Percentiles rank a stretch among this genome's conserved stretches.
Conservation (phyloP, 2,888 invertebrate species). For the Caenorhabditis uteleia region DNA sequence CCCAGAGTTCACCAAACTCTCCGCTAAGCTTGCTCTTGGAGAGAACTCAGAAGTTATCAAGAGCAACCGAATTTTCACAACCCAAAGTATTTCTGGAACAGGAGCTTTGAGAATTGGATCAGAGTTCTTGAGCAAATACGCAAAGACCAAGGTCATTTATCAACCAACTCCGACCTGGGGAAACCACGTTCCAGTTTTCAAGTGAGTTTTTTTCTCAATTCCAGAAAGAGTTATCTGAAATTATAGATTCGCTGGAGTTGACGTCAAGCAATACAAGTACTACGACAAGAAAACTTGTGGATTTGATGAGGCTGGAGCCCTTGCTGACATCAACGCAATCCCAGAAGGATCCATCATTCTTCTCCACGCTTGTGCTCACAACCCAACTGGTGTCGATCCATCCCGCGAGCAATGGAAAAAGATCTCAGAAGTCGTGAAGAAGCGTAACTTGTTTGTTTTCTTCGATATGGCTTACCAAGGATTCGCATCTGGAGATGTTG, state of each 20-base stretch:
- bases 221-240: slow-evolving; percentile 76
- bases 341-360: slow-evolving; percentile 80
- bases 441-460: slow-evolving; percentile 63
- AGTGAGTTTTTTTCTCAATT: slow-evolving; percentile 70
- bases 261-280: slow-evolving; percentile 88
- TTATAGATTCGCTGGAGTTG: slow-evolving; percentile 82
- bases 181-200: slow-evolving; percentile 93
- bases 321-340: slow-evolving; percentile 74
- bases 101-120: slow-evolving; percentile 92
- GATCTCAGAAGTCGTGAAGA: slow-evolving; percentile 84
- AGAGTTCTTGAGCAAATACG: slow-evolving; percentile 81
- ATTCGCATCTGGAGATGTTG: slow-evolving; percentile 92
- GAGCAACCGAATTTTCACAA: slow-evolving; percentile 72
- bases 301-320: slow-evolving; percentile 86
- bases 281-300: slow-evolving; percentile 91
- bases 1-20: slow-evolving; percentile 83
- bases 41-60: slow-evolving; percentile 77
- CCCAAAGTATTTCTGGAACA: slow-evolving; percentile 93
- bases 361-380: slow-evolving; percentile 95
- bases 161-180: slow-evolving; percentile 96
- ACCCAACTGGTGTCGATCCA: slow-evolving; percentile 83
- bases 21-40: slow-evolving; percentile 85
- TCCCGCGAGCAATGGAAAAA: slow-evolving; percentile 85
- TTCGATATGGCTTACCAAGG: slow-evolving; percentile 75
- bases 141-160: slow-evolving; percentile 81